Evolutionary conservation across 2,888 invertebrate species (phyloP).

Genomic region (Thereva nobilitata): DNA sequence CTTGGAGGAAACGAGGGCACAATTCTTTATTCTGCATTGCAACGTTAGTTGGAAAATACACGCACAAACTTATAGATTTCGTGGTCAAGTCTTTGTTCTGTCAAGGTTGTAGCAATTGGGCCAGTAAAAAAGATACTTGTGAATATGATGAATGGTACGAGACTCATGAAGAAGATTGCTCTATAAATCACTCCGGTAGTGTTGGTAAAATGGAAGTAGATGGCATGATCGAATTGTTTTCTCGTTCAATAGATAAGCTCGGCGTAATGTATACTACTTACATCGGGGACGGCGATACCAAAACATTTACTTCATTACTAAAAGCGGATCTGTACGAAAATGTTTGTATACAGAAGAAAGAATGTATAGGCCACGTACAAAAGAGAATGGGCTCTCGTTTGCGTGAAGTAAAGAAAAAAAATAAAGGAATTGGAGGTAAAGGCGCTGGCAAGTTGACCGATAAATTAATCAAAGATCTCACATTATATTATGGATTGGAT

Average conservation of each 20-base stretch:
- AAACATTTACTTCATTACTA: slow-evolving; percentile 1
- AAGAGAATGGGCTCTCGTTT: slow-evolving; percentile 3
- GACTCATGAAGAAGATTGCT: neutral
- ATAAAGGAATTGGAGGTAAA: too few relatives aligned
- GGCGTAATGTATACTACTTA: slow-evolving; percentile 4
- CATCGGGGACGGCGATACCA: slow-evolving; percentile 27
- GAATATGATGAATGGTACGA: slow-evolving; percentile 27
- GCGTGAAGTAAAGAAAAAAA: slow-evolving; percentile 1
- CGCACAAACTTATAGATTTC: slow-evolving; percentile 37
- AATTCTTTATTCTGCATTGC: slow-evolving; percentile 17
- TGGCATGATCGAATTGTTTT: slow-evolving; percentile 16
- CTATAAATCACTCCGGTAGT: too few relatives aligned
- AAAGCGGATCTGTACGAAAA: slow-evolving; percentile 16
- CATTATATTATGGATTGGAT: slow-evolving; percentile 45
- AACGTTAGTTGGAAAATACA: slow-evolving; percentile 28
- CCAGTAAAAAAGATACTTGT: slow-evolving; percentile 21
- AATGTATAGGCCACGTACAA: too few relatives aligned
- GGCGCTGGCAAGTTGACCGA: slow-evolving; percentile 44
- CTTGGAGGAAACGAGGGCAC: slow-evolving; percentile 4
- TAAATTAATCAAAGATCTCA: slow-evolving; percentile 47
- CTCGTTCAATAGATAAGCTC: neutral
- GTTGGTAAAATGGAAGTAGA: slow-evolving; percentile 17
- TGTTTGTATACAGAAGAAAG: slow-evolving; percentile 12
- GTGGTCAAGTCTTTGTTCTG: slow-evolving; percentile 42
- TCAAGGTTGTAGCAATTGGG: slow-evolving; percentile 39